Conservation (phyloP, 2,113 vertebrate genomes). For the Mohoua ochrocephala region DNA sequence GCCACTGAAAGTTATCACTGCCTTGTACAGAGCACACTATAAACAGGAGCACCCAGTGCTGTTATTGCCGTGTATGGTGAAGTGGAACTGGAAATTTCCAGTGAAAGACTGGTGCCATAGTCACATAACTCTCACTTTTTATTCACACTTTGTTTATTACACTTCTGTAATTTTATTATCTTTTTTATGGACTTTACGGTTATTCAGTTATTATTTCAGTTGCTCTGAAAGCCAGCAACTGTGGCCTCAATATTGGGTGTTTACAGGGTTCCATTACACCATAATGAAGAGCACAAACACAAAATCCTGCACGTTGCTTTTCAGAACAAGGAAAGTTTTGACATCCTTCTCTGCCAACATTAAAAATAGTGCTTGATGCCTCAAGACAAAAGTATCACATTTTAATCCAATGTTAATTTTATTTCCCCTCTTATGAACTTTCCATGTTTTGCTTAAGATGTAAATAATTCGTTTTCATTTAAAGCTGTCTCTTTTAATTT, state of each 20-base stretch:
- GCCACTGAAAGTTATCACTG: neutral
- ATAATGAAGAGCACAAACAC: neutral
- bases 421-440: neutral
- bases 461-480: neutral
- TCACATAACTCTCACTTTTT: neutral
- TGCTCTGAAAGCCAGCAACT: neutral
- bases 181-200: neutral
- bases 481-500: neutral
- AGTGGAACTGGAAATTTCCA: neutral
- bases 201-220: too few species aligned
- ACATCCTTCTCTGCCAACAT: neutral
- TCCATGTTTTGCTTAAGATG: neutral
- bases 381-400: neutral
- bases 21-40: neutral
- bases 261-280: neutral
- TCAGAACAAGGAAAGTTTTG: neutral
- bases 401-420: neutral
- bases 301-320: neutral
- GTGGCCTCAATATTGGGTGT: neutral
- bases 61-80: accelerated
- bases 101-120: neutral
- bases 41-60: neutral
- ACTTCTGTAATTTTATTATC: neutral
- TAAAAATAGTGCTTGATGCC: neutral
- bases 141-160: slow-evolving; percentile 28